A percentile compares a stretch with the other conserved stretches of the same genome.
Conservation (phyloP, 2,888 invertebrate species). For the Drosophila neotestacea region DNA sequence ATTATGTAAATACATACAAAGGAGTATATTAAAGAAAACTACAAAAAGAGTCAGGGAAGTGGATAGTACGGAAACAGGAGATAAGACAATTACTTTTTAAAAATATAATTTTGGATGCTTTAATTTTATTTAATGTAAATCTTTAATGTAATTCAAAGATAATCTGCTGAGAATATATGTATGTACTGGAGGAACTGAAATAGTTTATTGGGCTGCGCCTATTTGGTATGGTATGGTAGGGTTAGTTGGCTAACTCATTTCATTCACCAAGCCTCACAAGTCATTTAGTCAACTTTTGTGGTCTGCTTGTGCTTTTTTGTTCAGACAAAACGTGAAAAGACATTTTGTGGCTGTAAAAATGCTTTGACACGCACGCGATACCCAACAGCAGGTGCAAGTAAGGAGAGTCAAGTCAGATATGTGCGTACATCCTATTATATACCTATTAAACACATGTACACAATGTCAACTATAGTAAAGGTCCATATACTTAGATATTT, state of each 20-base stretch:
- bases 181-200: not conserved
- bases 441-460: conserved; percentile 11
- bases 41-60: too few relatives aligned
- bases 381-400: conserved; percentile 63
- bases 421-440: conserved; percentile 17
- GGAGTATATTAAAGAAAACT: too few relatives aligned
- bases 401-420: conserved; percentile 28
- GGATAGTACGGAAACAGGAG: too few relatives aligned
- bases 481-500: conserved; percentile 9
- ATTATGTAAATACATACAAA: too few relatives aligned
- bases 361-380: conserved; percentile 70
- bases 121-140: too few relatives aligned
- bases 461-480: conserved; percentile 16
- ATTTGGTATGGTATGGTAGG: conserved; percentile 14
- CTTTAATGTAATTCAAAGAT: not conserved
- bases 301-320: conserved; percentile 22
- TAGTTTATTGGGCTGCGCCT: conserved; percentile 37
- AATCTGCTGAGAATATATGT: not conserved
- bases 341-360: conserved; percentile 76
- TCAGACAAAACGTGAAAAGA: conserved; percentile 62
- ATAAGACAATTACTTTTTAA: too few relatives aligned
- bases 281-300: conserved; percentile 20
- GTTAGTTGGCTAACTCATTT: conserved; percentile 11
- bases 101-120: not conserved
- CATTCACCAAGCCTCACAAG: not conserved